These are phyloP conservation scores for Porphyrio hochstetteri DNA, from an alignment of 2,113 vertebrate species.

Conservation along the genomic window DNA sequence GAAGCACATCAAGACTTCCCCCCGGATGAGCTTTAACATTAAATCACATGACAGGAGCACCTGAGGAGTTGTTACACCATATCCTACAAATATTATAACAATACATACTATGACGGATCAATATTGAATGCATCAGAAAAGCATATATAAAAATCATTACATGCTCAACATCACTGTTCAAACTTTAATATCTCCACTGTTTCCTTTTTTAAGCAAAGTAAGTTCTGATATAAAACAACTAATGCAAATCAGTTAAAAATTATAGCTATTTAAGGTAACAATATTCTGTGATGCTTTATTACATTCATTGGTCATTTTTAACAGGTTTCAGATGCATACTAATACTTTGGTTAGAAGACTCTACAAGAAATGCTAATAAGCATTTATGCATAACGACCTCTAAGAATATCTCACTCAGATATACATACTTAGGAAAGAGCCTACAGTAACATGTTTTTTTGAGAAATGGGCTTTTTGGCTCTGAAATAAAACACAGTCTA, in stretches of 20 bases:
- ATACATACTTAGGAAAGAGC: neutral
- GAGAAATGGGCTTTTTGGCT: neutral
- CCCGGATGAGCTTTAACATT: neutral
- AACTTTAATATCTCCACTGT: neutral
- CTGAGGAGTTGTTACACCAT: neutral
- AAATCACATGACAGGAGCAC: neutral
- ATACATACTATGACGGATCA: neutral
- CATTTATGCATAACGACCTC: neutral
- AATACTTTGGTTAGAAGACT: neutral
- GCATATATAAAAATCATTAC: neutral
- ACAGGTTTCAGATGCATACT: neutral
- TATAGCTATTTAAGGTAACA: neutral
- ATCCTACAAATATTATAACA: neutral
- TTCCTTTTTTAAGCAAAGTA: neutral
- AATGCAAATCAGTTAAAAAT: neutral
- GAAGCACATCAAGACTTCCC: neutral
- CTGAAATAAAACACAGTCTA: neutral
- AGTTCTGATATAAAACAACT: neutral
- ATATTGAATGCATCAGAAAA: neutral
- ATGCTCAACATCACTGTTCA: neutral
- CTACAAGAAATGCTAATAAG: neutral
- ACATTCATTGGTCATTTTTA: neutral
- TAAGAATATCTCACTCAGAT: neutral
- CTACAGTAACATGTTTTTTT: neutral
- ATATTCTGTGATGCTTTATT: neutral